Percentiles rank a stretch among this genome's conserved stretches.
Conservation (phyloP, 2,113 vertebrate species). For the Columba janthina region DNA sequence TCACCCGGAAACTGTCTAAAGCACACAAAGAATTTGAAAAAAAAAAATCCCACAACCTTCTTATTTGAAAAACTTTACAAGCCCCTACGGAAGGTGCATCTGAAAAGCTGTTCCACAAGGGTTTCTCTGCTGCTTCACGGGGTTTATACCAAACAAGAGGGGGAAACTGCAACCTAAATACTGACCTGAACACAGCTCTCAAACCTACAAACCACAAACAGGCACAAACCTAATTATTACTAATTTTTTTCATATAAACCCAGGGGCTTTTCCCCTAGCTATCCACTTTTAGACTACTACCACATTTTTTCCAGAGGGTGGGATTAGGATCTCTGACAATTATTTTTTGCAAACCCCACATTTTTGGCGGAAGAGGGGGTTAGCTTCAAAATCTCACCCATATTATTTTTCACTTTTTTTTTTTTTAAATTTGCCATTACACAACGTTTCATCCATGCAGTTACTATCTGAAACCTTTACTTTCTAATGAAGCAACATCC, state of each 20-base stretch:
- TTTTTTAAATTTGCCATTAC: neutral
- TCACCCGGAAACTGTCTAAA: conserved; percentile 14
- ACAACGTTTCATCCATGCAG: neutral
- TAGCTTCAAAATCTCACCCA: neutral
- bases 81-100: neutral
- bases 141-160: conserved; percentile 3
- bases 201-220: neutral
- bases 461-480: neutral
- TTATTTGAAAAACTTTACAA: conserved; percentile 18
- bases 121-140: neutral
- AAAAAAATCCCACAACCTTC: neutral
- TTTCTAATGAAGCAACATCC: conserved; percentile 38
- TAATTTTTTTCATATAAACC: neutral
- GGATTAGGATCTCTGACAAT: conserved; percentile 48
- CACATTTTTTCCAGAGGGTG: conserved; percentile 30
- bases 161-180: neutral
- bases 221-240: neutral
- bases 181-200: neutral
- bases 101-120: neutral
- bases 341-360: conserved; percentile 15
- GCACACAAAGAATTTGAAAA: neutral
- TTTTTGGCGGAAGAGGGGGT: conserved; percentile 22
- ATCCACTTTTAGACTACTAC: neutral
- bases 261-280: neutral
- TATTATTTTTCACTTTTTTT: neutral